Evolutionary conservation across 2,888 invertebrate species (phyloP).

Genomic region (Rhyacophila evoluta): DNA sequence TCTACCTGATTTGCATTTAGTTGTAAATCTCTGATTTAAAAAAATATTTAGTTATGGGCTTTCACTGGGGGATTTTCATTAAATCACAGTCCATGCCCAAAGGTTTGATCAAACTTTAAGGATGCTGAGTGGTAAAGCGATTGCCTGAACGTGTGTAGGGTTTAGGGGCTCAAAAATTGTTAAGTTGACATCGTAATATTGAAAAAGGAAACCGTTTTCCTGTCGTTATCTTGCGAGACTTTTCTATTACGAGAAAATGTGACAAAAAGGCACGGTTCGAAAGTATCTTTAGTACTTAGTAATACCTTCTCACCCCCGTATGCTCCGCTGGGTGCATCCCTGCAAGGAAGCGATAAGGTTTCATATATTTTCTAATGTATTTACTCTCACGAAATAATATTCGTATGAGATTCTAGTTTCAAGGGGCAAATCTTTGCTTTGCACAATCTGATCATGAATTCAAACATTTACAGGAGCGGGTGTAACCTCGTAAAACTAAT

Average conservation of each 20-base stretch:
- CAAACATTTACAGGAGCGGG: too few species aligned
- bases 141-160: too few species aligned
- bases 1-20: too few species aligned
- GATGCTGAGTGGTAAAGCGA: too few species aligned
- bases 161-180: too few species aligned
- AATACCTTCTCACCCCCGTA: background rate
- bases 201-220: background rate
- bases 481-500: too few species aligned
- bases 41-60: too few species aligned
- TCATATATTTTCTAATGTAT: constrained; percentile 9
- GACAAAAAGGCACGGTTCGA: background rate
- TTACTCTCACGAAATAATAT: constrained; percentile 5
- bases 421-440: background rate
- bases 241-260: background rate
- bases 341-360: background rate
- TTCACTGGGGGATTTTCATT: too few species aligned
- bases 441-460: background rate
- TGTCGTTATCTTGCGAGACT: background rate
- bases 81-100: too few species aligned
- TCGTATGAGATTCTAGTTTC: background rate
- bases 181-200: too few species aligned
- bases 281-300: background rate
- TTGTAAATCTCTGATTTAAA: too few species aligned
- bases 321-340: background rate
- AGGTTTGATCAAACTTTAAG: too few species aligned